Evolutionary conservation across 2,797 vertebrate genomes (phyloP), one percentile per base, ranked within the genome.

Genomic region (Otolemur crassicaudatus): DNA sequence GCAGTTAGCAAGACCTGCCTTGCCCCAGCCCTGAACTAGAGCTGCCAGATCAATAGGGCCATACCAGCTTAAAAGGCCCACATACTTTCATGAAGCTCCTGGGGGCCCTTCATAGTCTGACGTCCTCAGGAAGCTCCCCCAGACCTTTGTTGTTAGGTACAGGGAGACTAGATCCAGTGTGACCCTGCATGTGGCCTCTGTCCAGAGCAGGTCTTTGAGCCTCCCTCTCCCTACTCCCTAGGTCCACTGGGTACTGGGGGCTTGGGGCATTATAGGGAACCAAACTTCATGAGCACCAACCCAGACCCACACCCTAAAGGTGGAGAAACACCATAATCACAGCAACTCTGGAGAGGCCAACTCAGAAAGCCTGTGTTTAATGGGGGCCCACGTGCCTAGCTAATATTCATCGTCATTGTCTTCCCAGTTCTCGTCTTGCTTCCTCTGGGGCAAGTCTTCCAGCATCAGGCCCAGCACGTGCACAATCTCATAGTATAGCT

Each of bases 301-400:
- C 2, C 23, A 56, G 40, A n/a, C 69, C 76, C 60, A 31, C 12
- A 2, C 7, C 46, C 79, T 31, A 9, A 82, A 60, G 13, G 16
- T 53, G 14, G 19, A n/a, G 60, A 91, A 60, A 75, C 0, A 17
- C n/a, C 60, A 29, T 29, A 3, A 29, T n/a, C n/a, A 27, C 14
- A 87, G 77, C 12, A 12, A 20, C 49, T 3, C 0, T 19, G 22
- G 23, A 40, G 77, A 87, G 27, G 19, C 25, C 72, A 53, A 5
- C 56, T 83, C 43, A 60, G 67, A 93, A 87, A 69, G 69, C 34
- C n/a, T 23, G 9, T 60, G 80, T 98, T 97, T 96, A 97, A 90
- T 83, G 34, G 58, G 40, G 10, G 2, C 0, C 69, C 65, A 60
- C 75, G 2, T 0, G 0, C 4, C 67, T 22, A 31, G 7, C 31